These are phyloP conservation scores for Dichetophora obliterata DNA, from an alignment of 2,888 invertebrate genomes.

Conservation along the genomic window DNA sequence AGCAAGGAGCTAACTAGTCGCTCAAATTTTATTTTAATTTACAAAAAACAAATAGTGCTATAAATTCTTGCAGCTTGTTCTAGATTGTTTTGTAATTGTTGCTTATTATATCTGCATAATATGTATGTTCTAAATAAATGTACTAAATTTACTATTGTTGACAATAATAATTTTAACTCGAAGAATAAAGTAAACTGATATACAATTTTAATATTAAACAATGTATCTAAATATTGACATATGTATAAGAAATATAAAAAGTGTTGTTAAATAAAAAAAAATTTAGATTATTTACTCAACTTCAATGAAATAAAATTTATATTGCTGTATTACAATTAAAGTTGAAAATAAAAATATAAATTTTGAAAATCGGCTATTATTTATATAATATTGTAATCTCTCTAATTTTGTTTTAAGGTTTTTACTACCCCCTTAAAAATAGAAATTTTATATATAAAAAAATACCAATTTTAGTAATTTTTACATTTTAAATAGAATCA, in stretches of 20 bases:
- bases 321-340: slow-evolving; percentile 26
- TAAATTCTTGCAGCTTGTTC: neutral
- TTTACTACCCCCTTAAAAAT: too few species aligned
- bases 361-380: too few species aligned
- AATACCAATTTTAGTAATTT: too few species aligned
- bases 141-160: slow-evolving; percentile 52
- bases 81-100: slow-evolving; percentile 9
- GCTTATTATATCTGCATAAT: slow-evolving; percentile 5
- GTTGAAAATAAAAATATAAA: slow-evolving; percentile 2
- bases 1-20: too few species aligned
- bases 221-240: slow-evolving; percentile 43
- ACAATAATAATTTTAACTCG: slow-evolving; percentile 58
- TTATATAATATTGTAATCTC: too few species aligned
- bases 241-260: slow-evolving; percentile 41
- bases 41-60: neutral
- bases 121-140: neutral
- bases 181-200: slow-evolving; percentile 42
- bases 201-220: slow-evolving; percentile 14
- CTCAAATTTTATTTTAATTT: neutral
- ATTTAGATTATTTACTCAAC: slow-evolving; percentile 5
- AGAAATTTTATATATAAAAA: too few species aligned
- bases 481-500: too few species aligned
- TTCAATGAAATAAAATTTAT: slow-evolving; percentile 13
- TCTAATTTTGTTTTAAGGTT: too few species aligned
- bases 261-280: slow-evolving; percentile 23